Evolutionary conservation across 1,140 invertebrate genomes (phyloP), one percentile per base, ranked within the genome.

Genomic region (Pollicipes pollicipes): DNA sequence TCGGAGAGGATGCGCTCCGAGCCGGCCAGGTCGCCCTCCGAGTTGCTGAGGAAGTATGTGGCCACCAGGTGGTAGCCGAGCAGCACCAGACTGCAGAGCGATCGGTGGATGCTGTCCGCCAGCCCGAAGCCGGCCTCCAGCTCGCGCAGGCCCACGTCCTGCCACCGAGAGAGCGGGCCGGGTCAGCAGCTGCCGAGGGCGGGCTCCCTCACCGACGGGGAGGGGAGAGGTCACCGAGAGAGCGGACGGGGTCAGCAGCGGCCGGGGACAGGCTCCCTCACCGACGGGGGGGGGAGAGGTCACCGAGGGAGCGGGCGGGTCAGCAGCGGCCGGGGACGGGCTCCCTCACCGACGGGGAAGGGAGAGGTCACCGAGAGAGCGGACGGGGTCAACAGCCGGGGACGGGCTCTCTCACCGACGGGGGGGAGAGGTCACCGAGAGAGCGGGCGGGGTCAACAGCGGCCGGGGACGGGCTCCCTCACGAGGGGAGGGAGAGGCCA

Each of bases 61-160:
- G 93, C 86, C 69, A 96, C 86, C 26, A 94, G 83, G 79, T 96
- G 87, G 78, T 93, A 95, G 0, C 85, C 86, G 1, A 96, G 81
- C 2, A 96, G 81, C 0, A 90, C 87, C 76, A 96, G 85, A 13
- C 88, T 86, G 78, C 91, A 93, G 0, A 96, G 79, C n/a, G 94
- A 85, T 72, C 91, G 89, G 26, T 93, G 83, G 28, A 96, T 78
- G 29, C 91, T 90, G 63, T 86, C 80, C 31, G 81, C 81, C 64
- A 88, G 83, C 21, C 83, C 77, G 73, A 87, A 89, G 0, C 90
- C 90, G 29, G 82, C 81, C 72, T 87, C 79, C 3, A 97, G 80
- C 76, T 95, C 89, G 6, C 80, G 76, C n/a, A 95, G 78, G 13
- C 93, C 93, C 72, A 69, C 32, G 70, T 73, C 71, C 69, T 72